Conservation (phyloP, 2,113 vertebrate species). For the Python bivittatus region DNA sequence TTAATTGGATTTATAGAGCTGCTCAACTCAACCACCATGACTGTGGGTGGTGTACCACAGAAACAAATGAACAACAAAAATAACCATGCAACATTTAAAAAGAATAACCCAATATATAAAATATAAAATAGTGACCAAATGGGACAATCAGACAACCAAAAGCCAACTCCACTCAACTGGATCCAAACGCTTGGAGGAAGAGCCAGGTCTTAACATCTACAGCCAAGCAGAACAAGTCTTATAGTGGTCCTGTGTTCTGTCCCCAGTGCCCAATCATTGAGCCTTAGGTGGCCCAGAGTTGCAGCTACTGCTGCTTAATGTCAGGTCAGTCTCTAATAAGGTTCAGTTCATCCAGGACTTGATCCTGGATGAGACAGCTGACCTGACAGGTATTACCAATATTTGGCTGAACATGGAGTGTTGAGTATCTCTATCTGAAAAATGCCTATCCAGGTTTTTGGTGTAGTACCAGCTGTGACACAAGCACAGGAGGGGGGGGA, state of each 20-base stretch:
- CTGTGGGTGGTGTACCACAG: not conserved
- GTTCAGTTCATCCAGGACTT: not conserved
- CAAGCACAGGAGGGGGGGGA: too few relatives aligned
- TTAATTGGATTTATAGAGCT: not conserved
- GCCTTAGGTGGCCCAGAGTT: not conserved
- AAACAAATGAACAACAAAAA: not conserved
- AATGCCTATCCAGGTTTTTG: too few relatives aligned
- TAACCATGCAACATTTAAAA: not conserved
- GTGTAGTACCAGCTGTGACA: too few relatives aligned
- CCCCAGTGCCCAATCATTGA: not conserved
- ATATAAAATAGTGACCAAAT: not conserved
- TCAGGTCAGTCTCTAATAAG: not conserved
- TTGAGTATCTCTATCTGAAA: too few relatives aligned
- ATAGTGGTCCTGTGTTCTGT: not conserved
- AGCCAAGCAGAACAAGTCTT: not conserved
- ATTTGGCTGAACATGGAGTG: too few relatives aligned
- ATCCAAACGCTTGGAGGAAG: not conserved
- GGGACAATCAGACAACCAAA: not conserved
- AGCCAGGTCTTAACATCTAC: not conserved
- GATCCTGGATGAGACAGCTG: too few relatives aligned
- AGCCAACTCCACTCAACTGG: not conserved
- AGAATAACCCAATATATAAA: not conserved
- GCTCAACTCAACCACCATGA: not conserved
- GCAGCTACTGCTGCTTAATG: not conserved
- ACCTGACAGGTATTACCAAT: too few relatives aligned